These are phyloP conservation scores for Sphaerophoria taeniata DNA, from an alignment of 2,888 invertebrate species.

Conservation along the genomic window DNA sequence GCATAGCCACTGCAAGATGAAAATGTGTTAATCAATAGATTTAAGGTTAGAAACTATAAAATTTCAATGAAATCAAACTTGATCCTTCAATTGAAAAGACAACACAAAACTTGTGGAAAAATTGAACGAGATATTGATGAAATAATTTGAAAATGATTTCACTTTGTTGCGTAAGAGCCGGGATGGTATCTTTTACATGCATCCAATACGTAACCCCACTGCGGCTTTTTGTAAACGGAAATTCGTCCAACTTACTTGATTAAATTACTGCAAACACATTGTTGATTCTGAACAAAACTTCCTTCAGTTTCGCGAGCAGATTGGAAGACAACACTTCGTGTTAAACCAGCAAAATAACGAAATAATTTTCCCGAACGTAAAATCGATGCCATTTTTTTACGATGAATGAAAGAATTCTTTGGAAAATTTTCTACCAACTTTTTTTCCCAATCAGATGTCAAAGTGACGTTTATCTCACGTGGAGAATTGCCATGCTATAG, in stretches of 20 bases:
- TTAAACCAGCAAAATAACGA: slow-evolving; percentile 89
- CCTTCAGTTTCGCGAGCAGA: slow-evolving; percentile 87
- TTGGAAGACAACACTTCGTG: slow-evolving; percentile 87
- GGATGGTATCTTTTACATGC: slow-evolving; percentile 28
- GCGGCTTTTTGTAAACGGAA: slow-evolving; percentile 14
- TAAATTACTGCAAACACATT: slow-evolving; percentile 84
- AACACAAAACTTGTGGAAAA: neutral
- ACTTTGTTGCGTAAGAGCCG: slow-evolving; percentile 77
- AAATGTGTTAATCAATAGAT: slow-evolving; percentile 51
- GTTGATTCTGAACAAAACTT: slow-evolving; percentile 84
- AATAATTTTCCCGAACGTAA: slow-evolving; percentile 89
- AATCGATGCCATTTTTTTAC: slow-evolving; percentile 81
- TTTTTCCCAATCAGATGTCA: slow-evolving; percentile 34
- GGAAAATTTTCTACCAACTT: slow-evolving; percentile 38
- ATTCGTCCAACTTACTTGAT: slow-evolving; percentile 81
- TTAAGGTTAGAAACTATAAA: slow-evolving; percentile 69
- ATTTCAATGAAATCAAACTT: slow-evolving; percentile 55
- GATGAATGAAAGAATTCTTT: slow-evolving; percentile 31
- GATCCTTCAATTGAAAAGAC: neutral
- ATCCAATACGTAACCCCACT: slow-evolving; percentile 36
- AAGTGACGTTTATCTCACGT: slow-evolving; percentile 59
- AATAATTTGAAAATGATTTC: slow-evolving; percentile 44
- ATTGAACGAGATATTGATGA: neutral
- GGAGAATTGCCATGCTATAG: slow-evolving; percentile 28
- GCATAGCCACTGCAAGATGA: slow-evolving; percentile 84